Base-by-base conservation (phyloP, 2,797 vertebrate species). In the Microchirus variegatus region DNA sequence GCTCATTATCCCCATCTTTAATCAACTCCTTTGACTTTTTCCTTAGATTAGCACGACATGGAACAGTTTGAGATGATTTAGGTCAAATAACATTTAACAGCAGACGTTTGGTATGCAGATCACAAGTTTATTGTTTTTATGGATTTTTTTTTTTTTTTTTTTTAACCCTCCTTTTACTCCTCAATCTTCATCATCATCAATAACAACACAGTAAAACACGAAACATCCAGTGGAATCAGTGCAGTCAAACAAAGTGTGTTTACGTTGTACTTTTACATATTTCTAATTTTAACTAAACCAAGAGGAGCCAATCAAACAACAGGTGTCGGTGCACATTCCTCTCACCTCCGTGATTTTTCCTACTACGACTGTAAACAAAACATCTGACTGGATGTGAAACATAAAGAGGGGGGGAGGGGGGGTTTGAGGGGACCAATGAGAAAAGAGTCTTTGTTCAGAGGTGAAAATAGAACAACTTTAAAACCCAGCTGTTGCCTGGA, bases 401-500 rank as follows among this genome's bases (percentile, higher is more conserved):
- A 78, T 52, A 40, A 63, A 72, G 18, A 73, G 38, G 19, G 2
- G 19, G 2, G 19, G 2, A 2, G 22, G 22, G 22, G 51, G 54
- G 22, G 41, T 3, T 13, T 16, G 66, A 70, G 11, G 38, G 38
- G 57, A 69, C 87, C 86, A 88, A 89, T 90, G 64, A 67, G 78
- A 71, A 78, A 58, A 17, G 52, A 70, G 57, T 46, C 61, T 84
- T 85, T 84, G 83, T 85, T 81, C 56, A 0, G 37, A 55, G 77
- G 75, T 83, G 82, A 81, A 85, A 87, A 89, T 84, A 78, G 80
- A 84, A 72, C 80, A 82, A n/a, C n/a, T 84, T 85, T 67, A 61
- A 81, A 79, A 74, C 74, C 59, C 56, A 83, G 80, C 86, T 87
- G 89, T 90, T 91, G 90, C 89, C 81, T 84, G 60, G 87, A 86